A percentile compares a stretch with the other conserved stretches of the same genome.
Conservation (phyloP, 2,113 vertebrate genomes). For the Polypterus senegalus region DNA sequence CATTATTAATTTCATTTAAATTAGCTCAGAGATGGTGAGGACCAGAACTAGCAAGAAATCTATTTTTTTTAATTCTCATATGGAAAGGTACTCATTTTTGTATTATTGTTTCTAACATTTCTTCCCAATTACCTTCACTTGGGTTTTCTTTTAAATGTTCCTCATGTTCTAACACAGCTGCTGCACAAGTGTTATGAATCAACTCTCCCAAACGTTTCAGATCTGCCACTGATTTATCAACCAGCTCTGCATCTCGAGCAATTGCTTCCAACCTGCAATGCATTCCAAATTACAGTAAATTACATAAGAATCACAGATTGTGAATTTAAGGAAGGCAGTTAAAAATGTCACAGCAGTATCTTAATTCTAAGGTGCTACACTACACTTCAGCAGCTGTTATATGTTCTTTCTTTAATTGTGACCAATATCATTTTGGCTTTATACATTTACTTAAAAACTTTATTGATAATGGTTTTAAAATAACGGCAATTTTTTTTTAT, state of each 20-base stretch:
- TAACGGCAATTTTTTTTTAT: too few species aligned
- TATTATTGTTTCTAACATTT: not conserved
- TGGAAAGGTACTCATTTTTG: too few species aligned
- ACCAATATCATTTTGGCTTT: too few species aligned
- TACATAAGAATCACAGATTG: not conserved
- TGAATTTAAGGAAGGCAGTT: not conserved
- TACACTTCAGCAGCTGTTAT: too few species aligned
- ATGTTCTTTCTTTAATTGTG: too few species aligned
- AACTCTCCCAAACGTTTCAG: conserved; percentile 84
- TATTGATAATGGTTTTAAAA: too few species aligned
- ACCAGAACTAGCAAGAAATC: too few species aligned
- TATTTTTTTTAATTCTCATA: too few species aligned
- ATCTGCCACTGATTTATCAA: conserved; percentile 94
- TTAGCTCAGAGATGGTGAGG: too few species aligned
- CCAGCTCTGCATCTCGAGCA: conserved; percentile 89
- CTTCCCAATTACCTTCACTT: conserved; percentile 59
- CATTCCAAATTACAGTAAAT: not conserved
- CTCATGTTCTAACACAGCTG: conserved; percentile 88
- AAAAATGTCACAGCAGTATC: not conserved
- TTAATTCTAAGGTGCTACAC: not conserved
- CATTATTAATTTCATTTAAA: too few species aligned
- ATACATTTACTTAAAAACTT: too few species aligned
- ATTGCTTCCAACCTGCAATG: conserved; percentile 75
- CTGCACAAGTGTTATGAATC: conserved; percentile 78
- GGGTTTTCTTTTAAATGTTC: conserved; percentile 90